Base-by-base conservation (phyloP, 2,113 vertebrate species). In the Thunnus thynnus region DNA sequence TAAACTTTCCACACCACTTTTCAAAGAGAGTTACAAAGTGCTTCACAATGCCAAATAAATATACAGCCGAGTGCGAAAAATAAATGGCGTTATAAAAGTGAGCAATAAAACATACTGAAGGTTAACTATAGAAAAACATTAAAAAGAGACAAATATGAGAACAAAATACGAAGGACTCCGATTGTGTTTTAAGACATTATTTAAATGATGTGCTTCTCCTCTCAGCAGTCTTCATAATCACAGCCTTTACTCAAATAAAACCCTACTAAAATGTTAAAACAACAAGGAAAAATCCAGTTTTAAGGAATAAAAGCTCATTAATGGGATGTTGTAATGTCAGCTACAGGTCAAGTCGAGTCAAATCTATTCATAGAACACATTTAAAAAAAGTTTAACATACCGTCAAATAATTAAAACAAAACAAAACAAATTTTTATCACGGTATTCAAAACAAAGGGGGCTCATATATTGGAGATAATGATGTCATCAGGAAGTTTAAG, bases 61-160 rank as follows among this genome's bases (percentile, higher is more conserved):
- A 9, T 1, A 61, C 52, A 0, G 36, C 25, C 14, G 55, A 0
- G 32, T 54, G 25, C 16, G 13, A 62, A 55, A 72, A 67, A 44
- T 20, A 58, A 54, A 58, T 17, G n/a, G 10, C 22, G 10, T 65
- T 20, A 60, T 56, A 62, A 13, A 57, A 51, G 51, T 25, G 22
- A 57, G 20, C 52, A 51, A 36, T 55, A 17, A 74, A 78, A 54
- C 13, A 22, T 1, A 11, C 4, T 18, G 41, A 50, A 54, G 30
- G 13, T 27, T 48, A 72, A 57, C 4, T 5, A 13, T 0, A 56
- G 36, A 48, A 13, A 63, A 72, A 66, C 6, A 60, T 17, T 2
- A 46, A 52, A 50, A n/a, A 60, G 69, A n/a, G 27, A 25, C 14
- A 17, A 66, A 65, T 25, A 58, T 47, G 17, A 57, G 57, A 57